These are phyloP conservation scores for Dryadula phaetusa DNA, from an alignment of 2,888 invertebrate species.

Conservation along the genomic window DNA sequence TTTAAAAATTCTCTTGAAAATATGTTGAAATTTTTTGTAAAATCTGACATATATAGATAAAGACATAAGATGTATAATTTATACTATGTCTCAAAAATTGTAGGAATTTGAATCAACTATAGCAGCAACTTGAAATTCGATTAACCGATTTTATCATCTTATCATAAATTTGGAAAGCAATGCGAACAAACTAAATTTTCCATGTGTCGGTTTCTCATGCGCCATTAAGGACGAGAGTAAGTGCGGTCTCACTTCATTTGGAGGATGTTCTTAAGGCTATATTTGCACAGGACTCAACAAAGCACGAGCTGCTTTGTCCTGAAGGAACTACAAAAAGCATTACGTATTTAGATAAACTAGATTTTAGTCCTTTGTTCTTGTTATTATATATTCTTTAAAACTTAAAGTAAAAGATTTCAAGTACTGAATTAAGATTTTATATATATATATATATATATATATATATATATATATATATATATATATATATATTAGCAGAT, in stretches of 20 bases:
- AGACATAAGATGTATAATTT: too few species aligned
- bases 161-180: not conserved
- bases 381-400: not conserved
- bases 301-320: conserved; percentile 56
- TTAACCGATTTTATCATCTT: not conserved
- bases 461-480: too few species aligned
- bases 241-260: conserved; percentile 49
- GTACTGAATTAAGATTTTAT: too few species aligned
- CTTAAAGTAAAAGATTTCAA: too few species aligned
- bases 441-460: too few species aligned
- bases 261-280: conserved; percentile 51
- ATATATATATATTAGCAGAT: too few species aligned
- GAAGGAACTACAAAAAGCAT: conserved; percentile 23
- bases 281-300: conserved; percentile 63
- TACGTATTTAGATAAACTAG: conserved; percentile 21
- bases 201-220: conserved; percentile 47
- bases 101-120: too few species aligned
- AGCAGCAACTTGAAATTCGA: not conserved
- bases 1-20: too few species aligned
- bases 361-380: conserved; percentile 2
- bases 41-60: too few species aligned
- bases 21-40: too few species aligned
- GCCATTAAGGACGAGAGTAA: conserved; percentile 48
- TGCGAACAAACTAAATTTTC: conserved; percentile 19
- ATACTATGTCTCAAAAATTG: too few species aligned